Percentiles rank a stretch among this genome's conserved stretches.
Evolutionary conservation across 35 echinoderm and acorn worm species (phyloP).

Genomic region (Heliocidaris tuberculata): DNA sequence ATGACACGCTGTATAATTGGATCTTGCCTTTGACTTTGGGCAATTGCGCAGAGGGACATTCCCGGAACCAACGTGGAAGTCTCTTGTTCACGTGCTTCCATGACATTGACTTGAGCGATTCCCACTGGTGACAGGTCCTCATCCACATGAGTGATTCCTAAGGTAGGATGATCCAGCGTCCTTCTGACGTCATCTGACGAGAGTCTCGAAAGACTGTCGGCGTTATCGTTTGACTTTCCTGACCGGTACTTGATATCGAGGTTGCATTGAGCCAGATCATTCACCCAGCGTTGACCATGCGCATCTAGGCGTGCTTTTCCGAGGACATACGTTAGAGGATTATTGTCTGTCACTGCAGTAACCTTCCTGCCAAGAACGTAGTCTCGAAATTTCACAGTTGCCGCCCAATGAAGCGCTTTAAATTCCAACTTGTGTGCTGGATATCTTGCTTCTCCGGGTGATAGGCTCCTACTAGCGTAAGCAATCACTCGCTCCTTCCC

Average conservation of each 20-base stretch:
- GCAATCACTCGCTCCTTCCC: no score
- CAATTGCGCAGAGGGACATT: no score
- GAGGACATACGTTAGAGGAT: background rate
- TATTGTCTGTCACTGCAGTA: slow-evolving; percentile 47
- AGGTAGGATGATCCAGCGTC: background rate
- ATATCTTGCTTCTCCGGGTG: no score
- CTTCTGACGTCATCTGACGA: background rate
- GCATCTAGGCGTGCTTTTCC: slow-evolving; percentile 26
- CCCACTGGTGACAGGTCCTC: no score
- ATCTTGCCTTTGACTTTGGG: background rate
- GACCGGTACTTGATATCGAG: slow-evolving; percentile 47
- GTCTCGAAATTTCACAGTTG: slow-evolving; percentile 52
- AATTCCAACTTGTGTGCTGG: slow-evolving; percentile 65
- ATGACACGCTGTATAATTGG: background rate
- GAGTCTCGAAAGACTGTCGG: slow-evolving; percentile 49
- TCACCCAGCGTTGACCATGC: slow-evolving; percentile 51
- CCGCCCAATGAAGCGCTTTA: slow-evolving; percentile 16
- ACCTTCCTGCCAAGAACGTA: slow-evolving; percentile 57
- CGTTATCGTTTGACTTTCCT: slow-evolving; percentile 53
- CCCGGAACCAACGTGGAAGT: no score
- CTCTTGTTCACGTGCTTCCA: no score
- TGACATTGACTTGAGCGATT: no score
- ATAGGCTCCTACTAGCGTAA: no score
- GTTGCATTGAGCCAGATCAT: slow-evolving; percentile 24
- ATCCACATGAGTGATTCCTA: background rate